These are phyloP conservation scores for Drosophila kanekoi DNA, from an alignment of 2,888 invertebrate genomes.

Conservation along the genomic window DNA sequence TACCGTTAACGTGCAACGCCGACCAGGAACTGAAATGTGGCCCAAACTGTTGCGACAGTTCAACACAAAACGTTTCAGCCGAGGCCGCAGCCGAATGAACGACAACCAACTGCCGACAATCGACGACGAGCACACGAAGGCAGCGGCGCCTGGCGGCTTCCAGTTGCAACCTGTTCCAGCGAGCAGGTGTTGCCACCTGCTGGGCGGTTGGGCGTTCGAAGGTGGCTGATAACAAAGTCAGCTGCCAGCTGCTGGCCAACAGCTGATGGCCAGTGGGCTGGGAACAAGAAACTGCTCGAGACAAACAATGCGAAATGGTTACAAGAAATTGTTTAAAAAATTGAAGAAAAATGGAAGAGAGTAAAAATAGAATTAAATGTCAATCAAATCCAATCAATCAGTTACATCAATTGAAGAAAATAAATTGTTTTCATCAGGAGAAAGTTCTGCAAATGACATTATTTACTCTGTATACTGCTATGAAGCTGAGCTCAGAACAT, in stretches of 20 bases:
- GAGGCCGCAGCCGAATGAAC: conserved; percentile 22
- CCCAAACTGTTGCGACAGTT: conserved; percentile 73
- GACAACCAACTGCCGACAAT: no score
- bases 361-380: no score
- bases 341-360: no score
- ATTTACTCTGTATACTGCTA: no score
- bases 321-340: background rate
- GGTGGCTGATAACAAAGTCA: conserved; percentile 53
- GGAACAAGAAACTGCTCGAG: background rate
- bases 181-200: conserved; percentile 24
- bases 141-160: conserved; percentile 46
- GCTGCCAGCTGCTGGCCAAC: conserved; percentile 61
- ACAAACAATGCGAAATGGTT: background rate
- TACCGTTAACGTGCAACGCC: conserved; percentile 71
- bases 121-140: conserved; percentile 12
- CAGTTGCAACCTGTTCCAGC: conserved; percentile 70
- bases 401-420: no score
- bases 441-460: no score
- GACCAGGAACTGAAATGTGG: conserved; percentile 74
- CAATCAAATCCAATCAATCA: background rate
- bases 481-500: no score
- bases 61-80: conserved; percentile 40
- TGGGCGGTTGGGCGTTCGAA: conserved; percentile 2
- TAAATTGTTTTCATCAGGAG: no score
- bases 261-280: conserved; percentile 50